Conservation (phyloP, 2,113 vertebrate species). For the Phaetusa simplex region DNA sequence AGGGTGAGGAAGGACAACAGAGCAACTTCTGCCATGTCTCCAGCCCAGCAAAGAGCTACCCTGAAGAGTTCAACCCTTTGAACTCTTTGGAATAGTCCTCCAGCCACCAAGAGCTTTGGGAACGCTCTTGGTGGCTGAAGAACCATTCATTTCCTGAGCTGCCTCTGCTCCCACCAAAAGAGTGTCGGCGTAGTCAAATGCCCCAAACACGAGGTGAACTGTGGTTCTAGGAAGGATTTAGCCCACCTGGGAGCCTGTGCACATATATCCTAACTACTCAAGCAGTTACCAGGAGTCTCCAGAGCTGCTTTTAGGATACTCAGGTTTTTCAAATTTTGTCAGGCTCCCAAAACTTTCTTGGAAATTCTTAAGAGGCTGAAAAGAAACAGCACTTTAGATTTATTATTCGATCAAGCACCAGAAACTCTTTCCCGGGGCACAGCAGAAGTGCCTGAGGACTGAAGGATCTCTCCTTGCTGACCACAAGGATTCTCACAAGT, state of each 20-base stretch:
- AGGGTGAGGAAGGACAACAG: background rate
- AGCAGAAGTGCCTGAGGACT: background rate
- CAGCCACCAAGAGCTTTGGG: background rate
- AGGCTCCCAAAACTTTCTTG: background rate
- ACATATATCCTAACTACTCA: background rate
- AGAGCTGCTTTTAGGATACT: background rate
- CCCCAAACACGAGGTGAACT: background rate
- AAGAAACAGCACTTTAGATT: background rate
- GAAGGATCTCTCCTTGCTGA: background rate
- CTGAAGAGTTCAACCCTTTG: background rate
- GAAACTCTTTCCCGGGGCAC: background rate
- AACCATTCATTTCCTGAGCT: background rate
- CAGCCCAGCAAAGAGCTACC: background rate
- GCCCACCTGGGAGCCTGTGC: background rate
- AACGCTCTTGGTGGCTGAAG: background rate
- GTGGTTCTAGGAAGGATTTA: background rate
- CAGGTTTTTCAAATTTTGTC: background rate
- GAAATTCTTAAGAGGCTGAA: background rate
- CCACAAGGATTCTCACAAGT: background rate
- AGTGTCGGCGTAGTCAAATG: background rate
- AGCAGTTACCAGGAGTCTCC: background rate
- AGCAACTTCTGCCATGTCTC: background rate
- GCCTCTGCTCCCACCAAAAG: background rate
- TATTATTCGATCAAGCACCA: background rate
- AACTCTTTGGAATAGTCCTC: no score